Conservation (phyloP, 2,797 vertebrate genomes). For the Chrysocyon brachyurus region DNA sequence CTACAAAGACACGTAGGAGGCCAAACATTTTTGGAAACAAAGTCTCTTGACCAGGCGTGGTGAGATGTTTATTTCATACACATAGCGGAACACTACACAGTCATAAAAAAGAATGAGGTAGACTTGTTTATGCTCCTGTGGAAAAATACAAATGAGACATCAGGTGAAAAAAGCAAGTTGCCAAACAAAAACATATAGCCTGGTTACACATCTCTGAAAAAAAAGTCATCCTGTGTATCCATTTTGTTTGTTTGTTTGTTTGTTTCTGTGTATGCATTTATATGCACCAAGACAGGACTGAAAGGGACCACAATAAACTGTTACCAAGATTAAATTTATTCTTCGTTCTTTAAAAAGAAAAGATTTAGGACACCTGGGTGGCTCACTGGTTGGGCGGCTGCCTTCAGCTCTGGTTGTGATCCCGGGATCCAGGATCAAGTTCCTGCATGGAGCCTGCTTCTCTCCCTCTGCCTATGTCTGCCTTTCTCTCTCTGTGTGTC, state of each 20-base stretch:
- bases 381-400: too few relatives aligned
- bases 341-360: background rate
- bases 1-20: background rate
- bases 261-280: background rate
- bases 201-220: background rate
- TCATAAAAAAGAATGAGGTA: slow-evolving; percentile 18
- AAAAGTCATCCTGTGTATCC: background rate
- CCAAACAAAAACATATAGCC: background rate
- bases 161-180: background rate
- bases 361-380: background rate
- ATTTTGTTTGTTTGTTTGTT: background rate
- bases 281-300: background rate
- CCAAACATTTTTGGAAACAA: slow-evolving; percentile 45
- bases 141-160: slow-evolving; percentile 25
- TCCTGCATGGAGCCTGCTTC: too few relatives aligned
- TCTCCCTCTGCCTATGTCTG: too few relatives aligned
- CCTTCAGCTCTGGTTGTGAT: too few relatives aligned
- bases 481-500: too few relatives aligned
- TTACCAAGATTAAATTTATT: background rate
- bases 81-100: slow-evolving; percentile 5
- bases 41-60: background rate
- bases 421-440: too few relatives aligned
- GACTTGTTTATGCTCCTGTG: background rate
- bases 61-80: slow-evolving; percentile 32
- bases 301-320: background rate